Percentiles rank a stretch among this genome's conserved stretches.
phyloP scores from a whole-genome alignment of 2,888 invertebrate species.

The Fragum whitleyi region DNA sequence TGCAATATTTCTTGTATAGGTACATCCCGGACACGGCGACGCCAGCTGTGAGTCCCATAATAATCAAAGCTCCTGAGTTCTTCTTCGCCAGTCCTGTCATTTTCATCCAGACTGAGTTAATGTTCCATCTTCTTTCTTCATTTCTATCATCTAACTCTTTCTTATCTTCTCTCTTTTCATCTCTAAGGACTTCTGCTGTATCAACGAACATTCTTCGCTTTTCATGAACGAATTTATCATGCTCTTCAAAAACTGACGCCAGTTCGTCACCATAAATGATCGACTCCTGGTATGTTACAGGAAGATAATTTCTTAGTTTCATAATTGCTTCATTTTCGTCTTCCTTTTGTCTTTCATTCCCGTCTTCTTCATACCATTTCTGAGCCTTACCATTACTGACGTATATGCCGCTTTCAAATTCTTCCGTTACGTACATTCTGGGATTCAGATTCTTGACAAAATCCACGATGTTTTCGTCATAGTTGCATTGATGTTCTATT shows the following conservation, averaged over 20 bases:
- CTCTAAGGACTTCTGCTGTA: background rate
- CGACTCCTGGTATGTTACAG: background rate
- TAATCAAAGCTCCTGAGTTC: too few relatives aligned
- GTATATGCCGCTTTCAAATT: background rate
- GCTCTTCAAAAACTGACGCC: background rate
- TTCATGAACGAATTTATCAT: background rate
- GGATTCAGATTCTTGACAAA: constrained; percentile 1
- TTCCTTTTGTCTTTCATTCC: too few relatives aligned
- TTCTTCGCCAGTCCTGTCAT: too few relatives aligned
- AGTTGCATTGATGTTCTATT: background rate
- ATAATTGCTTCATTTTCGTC: background rate
- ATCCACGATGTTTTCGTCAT: background rate
- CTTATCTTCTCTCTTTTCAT: background rate
- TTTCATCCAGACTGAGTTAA: background rate
- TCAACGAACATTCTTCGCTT: background rate
- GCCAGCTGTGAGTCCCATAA: too few relatives aligned
- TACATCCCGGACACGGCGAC: background rate
- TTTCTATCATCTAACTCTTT: background rate
- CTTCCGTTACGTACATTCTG: constrained; percentile 15
- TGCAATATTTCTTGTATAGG: background rate
- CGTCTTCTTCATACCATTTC: background rate
- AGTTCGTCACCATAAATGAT: background rate
- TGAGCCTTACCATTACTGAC: background rate
- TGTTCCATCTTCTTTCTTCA: background rate
- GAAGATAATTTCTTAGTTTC: background rate